phyloP scores from a whole-genome alignment of 1,140 invertebrate species.

The Leptonema lineaticorne region DNA sequence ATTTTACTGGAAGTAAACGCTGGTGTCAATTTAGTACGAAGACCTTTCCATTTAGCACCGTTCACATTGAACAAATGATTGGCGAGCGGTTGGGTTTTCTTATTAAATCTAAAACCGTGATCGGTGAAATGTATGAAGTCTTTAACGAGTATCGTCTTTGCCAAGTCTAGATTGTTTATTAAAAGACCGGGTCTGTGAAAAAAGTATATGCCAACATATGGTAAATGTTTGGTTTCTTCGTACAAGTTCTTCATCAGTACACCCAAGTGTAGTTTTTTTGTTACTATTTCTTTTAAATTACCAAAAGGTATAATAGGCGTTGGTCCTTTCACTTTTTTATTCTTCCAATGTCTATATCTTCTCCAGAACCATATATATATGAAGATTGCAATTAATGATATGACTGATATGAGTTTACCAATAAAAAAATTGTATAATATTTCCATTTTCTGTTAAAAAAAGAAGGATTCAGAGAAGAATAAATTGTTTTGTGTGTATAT shows the following conservation, averaged over 20 bases:
- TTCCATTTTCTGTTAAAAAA: too few species aligned
- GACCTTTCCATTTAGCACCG: conserved; percentile 56
- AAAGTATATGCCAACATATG: conserved; percentile 46
- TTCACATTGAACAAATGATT: conserved; percentile 51
- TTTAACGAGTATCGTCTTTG: conserved; percentile 62
- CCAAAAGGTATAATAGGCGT: conserved; percentile 44
- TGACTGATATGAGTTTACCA: not conserved
- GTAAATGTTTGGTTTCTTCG: conserved; percentile 31
- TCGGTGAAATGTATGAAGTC: conserved; percentile 59
- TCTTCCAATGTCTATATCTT: conserved; percentile 44
- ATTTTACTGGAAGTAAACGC: conserved; percentile 63
- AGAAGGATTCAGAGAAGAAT: too few species aligned
- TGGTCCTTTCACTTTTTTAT: conserved; percentile 47
- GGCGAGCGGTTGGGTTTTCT: conserved; percentile 54
- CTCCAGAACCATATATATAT: not conserved
- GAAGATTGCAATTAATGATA: not conserved
- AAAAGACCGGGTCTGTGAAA: conserved; percentile 54
- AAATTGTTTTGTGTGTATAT: too few species aligned
- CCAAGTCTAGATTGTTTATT: conserved; percentile 59
- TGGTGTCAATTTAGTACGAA: conserved; percentile 57
- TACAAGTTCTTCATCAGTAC: conserved; percentile 35
- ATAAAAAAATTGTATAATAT: not conserved
- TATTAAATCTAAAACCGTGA: conserved; percentile 51
- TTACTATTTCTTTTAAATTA: conserved; percentile 39
- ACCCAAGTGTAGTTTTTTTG: conserved; percentile 44